These are phyloP conservation scores for Chamaedrilus cognettii DNA, from an alignment of 2,888 invertebrate species.

Conservation along the genomic window DNA sequence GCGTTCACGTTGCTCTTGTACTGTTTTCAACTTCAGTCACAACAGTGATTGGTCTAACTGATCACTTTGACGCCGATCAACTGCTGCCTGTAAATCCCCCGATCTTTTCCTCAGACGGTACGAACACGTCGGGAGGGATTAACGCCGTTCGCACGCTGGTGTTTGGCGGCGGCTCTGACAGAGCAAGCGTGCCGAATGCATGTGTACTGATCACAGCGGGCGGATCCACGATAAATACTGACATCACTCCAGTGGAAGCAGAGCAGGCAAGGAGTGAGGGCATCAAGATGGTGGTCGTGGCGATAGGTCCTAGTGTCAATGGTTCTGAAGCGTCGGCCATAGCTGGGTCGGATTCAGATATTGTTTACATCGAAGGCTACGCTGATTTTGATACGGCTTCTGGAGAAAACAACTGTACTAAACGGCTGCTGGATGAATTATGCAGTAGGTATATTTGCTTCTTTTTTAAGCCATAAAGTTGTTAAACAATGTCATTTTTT, in stretches of 20 bases:
- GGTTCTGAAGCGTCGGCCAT: background rate
- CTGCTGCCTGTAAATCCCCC: background rate
- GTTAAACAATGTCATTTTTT: no score
- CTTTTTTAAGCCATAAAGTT: background rate
- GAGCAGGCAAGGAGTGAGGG: constrained; percentile 1
- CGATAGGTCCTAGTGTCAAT: background rate
- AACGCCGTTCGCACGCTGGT: background rate
- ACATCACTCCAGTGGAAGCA: background rate
- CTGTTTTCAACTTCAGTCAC: background rate
- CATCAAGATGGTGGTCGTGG: background rate
- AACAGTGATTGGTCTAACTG: background rate
- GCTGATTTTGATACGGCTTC: background rate
- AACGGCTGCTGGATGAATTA: background rate
- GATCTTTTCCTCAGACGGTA: background rate
- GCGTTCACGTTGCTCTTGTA: background rate
- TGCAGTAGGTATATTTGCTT: background rate
- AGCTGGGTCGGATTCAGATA: background rate
- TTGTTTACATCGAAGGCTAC: background rate
- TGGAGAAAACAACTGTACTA: no score
- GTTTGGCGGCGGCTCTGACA: background rate
- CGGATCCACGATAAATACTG: background rate
- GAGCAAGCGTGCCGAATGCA: background rate
- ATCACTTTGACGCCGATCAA: background rate
- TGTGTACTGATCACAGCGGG: background rate
- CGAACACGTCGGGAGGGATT: background rate